Percentiles rank a stretch among this genome's conserved stretches.
phyloP scores from a whole-genome alignment of 2,113 vertebrate genomes.

The Arothron firmamentum region DNA sequence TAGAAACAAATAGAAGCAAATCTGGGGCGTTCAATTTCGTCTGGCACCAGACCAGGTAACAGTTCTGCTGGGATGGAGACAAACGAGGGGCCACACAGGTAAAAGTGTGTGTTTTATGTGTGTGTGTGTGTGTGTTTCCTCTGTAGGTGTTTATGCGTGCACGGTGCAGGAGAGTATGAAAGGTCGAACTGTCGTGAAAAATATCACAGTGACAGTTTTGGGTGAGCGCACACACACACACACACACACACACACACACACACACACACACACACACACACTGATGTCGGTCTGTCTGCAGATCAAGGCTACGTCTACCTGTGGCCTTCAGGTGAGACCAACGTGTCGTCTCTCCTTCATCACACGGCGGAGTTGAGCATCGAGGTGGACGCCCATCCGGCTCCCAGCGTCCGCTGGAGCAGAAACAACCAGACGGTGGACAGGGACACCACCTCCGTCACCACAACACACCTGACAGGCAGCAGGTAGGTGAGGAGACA shows the following conservation, averaged over 20 bases:
- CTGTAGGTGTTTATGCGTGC: conserved; percentile 78
- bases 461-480: conserved; percentile 28
- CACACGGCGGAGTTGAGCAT: conserved; percentile 41
- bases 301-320: conserved; percentile 51
- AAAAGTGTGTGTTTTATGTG: neutral
- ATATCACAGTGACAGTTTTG: conserved; percentile 80
- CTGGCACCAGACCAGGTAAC: no score
- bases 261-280: neutral
- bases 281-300: conserved; percentile 23
- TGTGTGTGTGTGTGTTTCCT: conserved; percentile 4
- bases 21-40: no score
- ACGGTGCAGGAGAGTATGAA: conserved; percentile 72
- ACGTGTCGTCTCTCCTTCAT: conserved; percentile 37
- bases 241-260: neutral
- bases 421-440: conserved; percentile 37
- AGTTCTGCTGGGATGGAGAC: neutral
- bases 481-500: conserved; percentile 41
- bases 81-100: neutral
- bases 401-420: conserved; percentile 53
- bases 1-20: no score
- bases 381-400: conserved; percentile 38
- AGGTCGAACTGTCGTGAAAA: conserved; percentile 65
- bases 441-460: conserved; percentile 27
- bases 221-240: conserved; percentile 64
- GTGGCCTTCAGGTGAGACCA: conserved; percentile 23